Conservation (phyloP, 1,140 invertebrate genomes). For the Octopus sinensis region DNA sequence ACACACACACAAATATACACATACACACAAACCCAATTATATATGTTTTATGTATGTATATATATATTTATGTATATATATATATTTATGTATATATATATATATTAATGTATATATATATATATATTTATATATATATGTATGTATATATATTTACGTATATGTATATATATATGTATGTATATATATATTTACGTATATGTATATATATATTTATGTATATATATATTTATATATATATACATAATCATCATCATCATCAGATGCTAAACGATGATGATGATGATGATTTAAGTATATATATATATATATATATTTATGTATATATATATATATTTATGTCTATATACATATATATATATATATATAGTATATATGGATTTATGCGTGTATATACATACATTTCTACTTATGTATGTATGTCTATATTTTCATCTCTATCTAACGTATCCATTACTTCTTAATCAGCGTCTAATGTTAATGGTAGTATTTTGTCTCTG, state of each 20-base stretch:
- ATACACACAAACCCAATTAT: neutral
- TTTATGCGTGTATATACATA: neutral
- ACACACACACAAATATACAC: neutral
- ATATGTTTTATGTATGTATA: neutral
- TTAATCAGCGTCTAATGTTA: no score
- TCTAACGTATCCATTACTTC: neutral
- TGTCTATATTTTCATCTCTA: neutral
- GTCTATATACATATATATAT: neutral
- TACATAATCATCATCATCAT: neutral
- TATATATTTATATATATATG: constrained; percentile 4
- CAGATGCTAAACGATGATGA: no score
- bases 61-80: neutral
- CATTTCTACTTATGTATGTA: neutral
- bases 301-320: neutral
- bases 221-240: constrained; percentile 10
- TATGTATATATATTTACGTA: neutral
- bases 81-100: constrained; percentile 4
- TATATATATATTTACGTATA: neutral
- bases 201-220: neutral
- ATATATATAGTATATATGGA: neutral
- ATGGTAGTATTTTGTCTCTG: no score
- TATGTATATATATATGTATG: neutral
- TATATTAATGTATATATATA: neutral
- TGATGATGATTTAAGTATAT: neutral
- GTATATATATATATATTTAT: no score